Base-by-base conservation (phyloP, 2,888 invertebrate genomes). In the Eristalinus sepulchralis region DNA sequence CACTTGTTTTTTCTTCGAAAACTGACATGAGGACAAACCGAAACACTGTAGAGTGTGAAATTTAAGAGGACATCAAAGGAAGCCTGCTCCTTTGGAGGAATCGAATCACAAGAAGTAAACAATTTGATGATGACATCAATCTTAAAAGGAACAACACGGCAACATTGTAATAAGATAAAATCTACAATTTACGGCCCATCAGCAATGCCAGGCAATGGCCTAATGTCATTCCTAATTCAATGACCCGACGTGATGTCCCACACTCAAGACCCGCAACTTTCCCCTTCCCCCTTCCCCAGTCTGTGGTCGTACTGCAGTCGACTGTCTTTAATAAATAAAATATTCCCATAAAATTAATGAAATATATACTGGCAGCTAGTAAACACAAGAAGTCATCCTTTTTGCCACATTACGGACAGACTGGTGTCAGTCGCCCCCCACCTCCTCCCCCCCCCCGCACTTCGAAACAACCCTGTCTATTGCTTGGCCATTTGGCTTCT, bases 311-410 rank as follows among this genome's bases (percentile, higher is more conserved):
- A 53, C 75, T 67, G 60, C 59, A 67, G 72, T 27, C 63, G 67
- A 85, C 76, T 39, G 68, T 27, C 63, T 64, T 72, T 68, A 81
- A 81, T 68, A 77, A 82, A 81, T 82, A 82, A 77, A 81, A 81
- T 66, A 70, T 72, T 73, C 68, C 72, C 60, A 82, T 73, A 47
- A 64, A 78, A 60, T 77, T 85, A 82, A 85, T 82, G 82, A 85
- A 77, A 82, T 72, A 78, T 82, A 72, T 60, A 73, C 63, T 64
- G 55, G 72, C 67, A 77, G 70, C 53, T 70, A 68, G 80, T 80
- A 73, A 73, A 73, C 80, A 73, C 53, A 81, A 77, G 68, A 68
- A 81, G 64, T 59, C 77, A 77, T 82, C 77, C 77, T 53, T 70
- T 66, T 68, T 67, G 68, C 36, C 33, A 53, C 73, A 81, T 81